Percentiles rank a stretch among this genome's conserved stretches.
Evolutionary conservation across 2,888 invertebrate genomes (phyloP).

Genomic region (Caenorhabditis becei): DNA sequence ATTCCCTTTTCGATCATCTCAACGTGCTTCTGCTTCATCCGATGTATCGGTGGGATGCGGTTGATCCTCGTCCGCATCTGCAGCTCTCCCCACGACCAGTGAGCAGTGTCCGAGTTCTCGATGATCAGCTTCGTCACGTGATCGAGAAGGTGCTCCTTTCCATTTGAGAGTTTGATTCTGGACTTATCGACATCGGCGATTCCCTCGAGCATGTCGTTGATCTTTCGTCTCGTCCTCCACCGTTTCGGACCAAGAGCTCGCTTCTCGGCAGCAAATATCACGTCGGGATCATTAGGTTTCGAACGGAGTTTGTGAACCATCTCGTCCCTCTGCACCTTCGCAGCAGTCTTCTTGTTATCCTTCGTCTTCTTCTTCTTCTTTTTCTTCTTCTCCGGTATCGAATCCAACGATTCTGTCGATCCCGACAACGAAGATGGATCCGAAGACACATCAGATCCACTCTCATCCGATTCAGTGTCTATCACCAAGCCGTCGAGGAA

Average conservation of each 20-base stretch:
- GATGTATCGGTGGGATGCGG: constrained; percentile 22
- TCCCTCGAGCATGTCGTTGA: constrained; percentile 16
- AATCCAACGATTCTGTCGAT: constrained; percentile 19
- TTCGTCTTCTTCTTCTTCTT: neutral
- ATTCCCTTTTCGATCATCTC: constrained; percentile 20
- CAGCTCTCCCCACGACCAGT: constrained; percentile 45
- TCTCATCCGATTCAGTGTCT: constrained; percentile 18
- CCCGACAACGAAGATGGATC: constrained; percentile 12
- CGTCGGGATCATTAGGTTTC: constrained; percentile 27
- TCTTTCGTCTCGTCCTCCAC: constrained; percentile 24
- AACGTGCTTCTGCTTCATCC: constrained; percentile 35
- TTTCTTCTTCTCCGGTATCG: constrained; percentile 2
- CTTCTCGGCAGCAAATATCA: constrained; percentile 23
- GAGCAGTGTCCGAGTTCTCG: constrained; percentile 33
- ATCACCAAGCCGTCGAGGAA: neutral
- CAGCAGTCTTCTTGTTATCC: neutral
- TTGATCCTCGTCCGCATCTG: constrained; percentile 30
- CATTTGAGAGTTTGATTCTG: constrained; percentile 11
- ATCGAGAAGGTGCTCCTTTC: constrained; percentile 23
- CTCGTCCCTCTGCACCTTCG: neutral
- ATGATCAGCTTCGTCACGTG: constrained; percentile 37
- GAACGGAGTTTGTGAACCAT: neutral
- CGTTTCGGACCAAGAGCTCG: constrained; percentile 22
- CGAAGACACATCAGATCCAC: constrained; percentile 7
- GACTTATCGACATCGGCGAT: constrained; percentile 27